Conservation (phyloP, 2,888 invertebrate species). For the Aplocera efformata region DNA sequence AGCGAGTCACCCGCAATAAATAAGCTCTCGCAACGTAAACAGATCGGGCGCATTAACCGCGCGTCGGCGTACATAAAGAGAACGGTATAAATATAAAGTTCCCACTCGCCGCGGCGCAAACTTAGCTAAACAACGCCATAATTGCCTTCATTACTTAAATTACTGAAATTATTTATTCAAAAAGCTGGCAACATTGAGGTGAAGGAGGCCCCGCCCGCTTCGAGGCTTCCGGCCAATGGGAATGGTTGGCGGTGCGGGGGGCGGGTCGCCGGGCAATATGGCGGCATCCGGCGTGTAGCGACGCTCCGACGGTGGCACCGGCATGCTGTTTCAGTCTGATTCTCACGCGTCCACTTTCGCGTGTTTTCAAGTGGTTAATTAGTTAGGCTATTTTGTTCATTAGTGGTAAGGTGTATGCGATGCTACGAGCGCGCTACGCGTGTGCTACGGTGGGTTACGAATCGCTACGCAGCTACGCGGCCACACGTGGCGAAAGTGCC, state of each 20-base stretch:
- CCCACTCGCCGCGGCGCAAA: constrained; percentile 76
- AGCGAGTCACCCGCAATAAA: constrained; percentile 72
- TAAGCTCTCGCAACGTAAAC: constrained; percentile 74
- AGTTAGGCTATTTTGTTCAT: constrained; percentile 49
- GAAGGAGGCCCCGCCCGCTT: constrained; percentile 52
- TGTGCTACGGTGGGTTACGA: constrained; percentile 23
- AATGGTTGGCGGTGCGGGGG: constrained; percentile 39
- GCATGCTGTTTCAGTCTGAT: constrained; percentile 53
- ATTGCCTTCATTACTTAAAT: constrained; percentile 82
- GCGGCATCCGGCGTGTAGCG: constrained; percentile 56
- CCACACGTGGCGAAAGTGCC: background rate
- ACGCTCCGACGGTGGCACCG: constrained; percentile 40
- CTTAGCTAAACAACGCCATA: constrained; percentile 81
- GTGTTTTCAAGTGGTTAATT: constrained; percentile 52
- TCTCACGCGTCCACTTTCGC: constrained; percentile 50
- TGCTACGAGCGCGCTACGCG: constrained; percentile 18
- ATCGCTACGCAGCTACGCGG: constrained; percentile 35
- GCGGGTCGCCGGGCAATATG: constrained; percentile 72
- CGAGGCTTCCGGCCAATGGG: constrained; percentile 51
- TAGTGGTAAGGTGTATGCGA: constrained; percentile 40
- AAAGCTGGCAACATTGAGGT: constrained; percentile 79
- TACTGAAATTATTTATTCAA: constrained; percentile 81
- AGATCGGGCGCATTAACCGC: constrained; percentile 79
- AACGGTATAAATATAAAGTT: constrained; percentile 80
- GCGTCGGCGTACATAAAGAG: constrained; percentile 79